Evolutionary conservation across 2,797 vertebrate species (phyloP).

Genomic region (Sternotherus odoratus): DNA sequence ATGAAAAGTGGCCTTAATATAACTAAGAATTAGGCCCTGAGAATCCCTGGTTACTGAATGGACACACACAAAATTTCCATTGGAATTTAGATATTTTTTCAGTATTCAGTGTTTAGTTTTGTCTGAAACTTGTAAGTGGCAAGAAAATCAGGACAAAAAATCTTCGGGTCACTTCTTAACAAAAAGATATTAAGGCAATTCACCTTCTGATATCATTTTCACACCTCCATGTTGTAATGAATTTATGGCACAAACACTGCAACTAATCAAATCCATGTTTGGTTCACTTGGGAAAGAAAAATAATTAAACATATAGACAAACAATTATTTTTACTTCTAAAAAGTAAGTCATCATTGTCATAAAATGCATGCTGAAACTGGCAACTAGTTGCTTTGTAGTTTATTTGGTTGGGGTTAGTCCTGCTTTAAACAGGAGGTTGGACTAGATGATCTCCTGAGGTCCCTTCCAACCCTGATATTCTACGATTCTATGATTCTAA

Average conservation of each 20-base stretch:
- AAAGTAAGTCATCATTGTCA: not conserved
- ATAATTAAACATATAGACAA: not conserved
- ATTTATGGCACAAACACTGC: not conserved
- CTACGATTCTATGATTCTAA: no score
- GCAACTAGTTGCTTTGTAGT: not conserved
- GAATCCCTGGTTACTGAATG: not conserved
- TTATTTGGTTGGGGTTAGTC: no score
- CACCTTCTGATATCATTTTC: not conserved
- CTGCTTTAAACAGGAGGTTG: no score
- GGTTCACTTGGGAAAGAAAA: not conserved
- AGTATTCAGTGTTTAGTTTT: not conserved
- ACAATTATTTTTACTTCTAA: conserved; percentile 2
- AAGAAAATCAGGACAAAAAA: not conserved
- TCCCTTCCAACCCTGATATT: no score
- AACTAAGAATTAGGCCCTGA: not conserved
- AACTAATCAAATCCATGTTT: not conserved
- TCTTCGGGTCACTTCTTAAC: not conserved
- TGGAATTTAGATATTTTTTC: not conserved
- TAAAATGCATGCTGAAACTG: not conserved
- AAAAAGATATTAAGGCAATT: not conserved
- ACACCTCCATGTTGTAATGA: not conserved
- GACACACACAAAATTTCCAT: not conserved
- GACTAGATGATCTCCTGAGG: no score
- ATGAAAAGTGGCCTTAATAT: not conserved
- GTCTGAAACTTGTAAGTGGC: not conserved